Conservation (phyloP, 2,113 vertebrate species). For the Zosterops japonicus region DNA sequence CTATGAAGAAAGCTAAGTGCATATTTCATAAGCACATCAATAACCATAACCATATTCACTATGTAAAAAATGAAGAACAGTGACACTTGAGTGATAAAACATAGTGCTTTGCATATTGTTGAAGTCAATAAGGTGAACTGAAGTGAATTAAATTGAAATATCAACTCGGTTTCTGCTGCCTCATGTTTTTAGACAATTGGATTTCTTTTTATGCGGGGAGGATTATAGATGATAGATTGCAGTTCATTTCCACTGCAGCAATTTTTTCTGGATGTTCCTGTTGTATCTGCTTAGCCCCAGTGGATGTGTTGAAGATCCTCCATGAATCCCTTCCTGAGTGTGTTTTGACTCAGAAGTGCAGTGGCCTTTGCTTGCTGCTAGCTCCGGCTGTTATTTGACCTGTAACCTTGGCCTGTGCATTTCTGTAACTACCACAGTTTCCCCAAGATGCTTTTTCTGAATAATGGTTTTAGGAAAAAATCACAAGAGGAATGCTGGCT, state of each 20-base stretch:
- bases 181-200: constrained; percentile 40
- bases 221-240: background rate
- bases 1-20: background rate
- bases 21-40: constrained; percentile 1
- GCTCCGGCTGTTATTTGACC: background rate
- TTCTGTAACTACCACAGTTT: background rate
- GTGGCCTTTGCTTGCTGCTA: background rate
- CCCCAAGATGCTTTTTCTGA: background rate
- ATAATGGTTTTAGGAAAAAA: background rate
- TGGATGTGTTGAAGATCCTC: background rate
- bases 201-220: constrained; percentile 12
- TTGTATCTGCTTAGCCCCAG: background rate
- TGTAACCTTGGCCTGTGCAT: background rate
- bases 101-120: background rate
- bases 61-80: background rate
- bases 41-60: background rate
- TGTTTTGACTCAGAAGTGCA: background rate
- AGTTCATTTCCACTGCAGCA: background rate
- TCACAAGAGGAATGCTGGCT: background rate
- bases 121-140: constrained; percentile 13
- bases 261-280: background rate
- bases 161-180: constrained; percentile 3
- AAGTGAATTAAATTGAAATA: constrained; percentile 43
- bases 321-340: background rate
- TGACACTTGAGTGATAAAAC: constrained; percentile 12